Percentiles rank a stretch among this genome's conserved stretches.
These are phyloP conservation scores for Panthera uncia DNA, from an alignment of 2,113 vertebrate genomes.

Conservation along the genomic window DNA sequence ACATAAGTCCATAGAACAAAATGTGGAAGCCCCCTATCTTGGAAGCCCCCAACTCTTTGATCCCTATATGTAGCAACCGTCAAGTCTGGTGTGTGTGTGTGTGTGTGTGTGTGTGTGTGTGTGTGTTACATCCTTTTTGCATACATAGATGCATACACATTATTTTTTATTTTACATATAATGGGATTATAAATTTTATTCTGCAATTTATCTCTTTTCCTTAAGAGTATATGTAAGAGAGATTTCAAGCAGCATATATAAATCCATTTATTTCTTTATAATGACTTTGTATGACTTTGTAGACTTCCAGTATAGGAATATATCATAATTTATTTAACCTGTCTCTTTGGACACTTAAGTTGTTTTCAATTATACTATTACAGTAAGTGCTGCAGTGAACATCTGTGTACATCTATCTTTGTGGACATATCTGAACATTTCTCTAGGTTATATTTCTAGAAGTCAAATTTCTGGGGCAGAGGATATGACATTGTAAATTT, in stretches of 20 bases:
- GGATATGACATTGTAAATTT: not conserved
- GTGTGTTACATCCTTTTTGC: not conserved
- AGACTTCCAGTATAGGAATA: not conserved
- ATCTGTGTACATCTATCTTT: constrained; percentile 35
- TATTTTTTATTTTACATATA: constrained; percentile 27
- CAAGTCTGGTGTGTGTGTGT: not conserved
- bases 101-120: too few species aligned
- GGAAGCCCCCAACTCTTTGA: not conserved
- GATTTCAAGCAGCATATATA: not conserved
- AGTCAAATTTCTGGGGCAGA: constrained; percentile 47
- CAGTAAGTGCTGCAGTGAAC: not conserved
- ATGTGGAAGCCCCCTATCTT: not conserved
- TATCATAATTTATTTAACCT: constrained; percentile 20
- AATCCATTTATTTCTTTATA: constrained; percentile 30
- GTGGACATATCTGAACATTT: not conserved
- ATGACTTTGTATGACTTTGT: not conserved
- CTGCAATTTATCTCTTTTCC: constrained; percentile 24
- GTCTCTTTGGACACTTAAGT: not conserved
- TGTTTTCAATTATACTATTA: constrained; percentile 8
- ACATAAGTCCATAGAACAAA: not conserved
- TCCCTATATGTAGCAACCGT: not conserved
- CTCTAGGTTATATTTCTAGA: not conserved
- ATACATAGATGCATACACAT: not conserved
- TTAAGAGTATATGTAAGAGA: not conserved
- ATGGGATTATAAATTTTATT: constrained; percentile 43